Percentiles rank a stretch among this genome's conserved stretches.
These are phyloP conservation scores for Mirza zaza DNA, from an alignment of 2,113 vertebrate species.

Conservation along the genomic window DNA sequence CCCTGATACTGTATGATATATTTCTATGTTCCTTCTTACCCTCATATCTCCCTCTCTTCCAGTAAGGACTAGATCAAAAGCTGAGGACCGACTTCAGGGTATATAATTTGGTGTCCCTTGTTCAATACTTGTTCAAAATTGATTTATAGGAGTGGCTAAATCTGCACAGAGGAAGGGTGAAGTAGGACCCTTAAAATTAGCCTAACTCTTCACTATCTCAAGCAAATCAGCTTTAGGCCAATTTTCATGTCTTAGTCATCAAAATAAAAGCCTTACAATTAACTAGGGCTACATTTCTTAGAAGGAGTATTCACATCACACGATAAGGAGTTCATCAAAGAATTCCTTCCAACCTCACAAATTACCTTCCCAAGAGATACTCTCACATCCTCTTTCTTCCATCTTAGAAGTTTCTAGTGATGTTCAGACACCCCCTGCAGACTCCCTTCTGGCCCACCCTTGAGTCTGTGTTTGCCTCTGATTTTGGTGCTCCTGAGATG, in stretches of 20 bases:
- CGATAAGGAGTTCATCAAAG: not conserved
- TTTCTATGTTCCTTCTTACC: not conserved
- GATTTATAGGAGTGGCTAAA: not conserved
- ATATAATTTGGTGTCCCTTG: not conserved
- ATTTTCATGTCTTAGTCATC: not conserved
- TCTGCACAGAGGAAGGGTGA: not conserved
- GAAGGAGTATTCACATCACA: not conserved
- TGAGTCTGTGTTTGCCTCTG: not conserved
- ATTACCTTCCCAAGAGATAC: no score
- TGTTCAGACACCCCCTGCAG: not conserved
- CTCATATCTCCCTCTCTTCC: not conserved
- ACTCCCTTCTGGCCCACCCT: no score
- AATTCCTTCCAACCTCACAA: not conserved
- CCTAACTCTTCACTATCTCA: no score
- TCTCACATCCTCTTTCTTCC: not conserved
- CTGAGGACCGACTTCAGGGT: not conserved
- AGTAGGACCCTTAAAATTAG: not conserved
- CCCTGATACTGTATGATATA: fast-evolving
- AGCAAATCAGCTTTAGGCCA: not conserved
- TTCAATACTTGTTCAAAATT: not conserved
- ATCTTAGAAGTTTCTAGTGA: not conserved
- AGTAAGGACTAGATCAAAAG: not conserved
- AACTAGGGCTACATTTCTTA: not conserved
- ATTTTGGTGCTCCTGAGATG: not conserved
- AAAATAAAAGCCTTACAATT: not conserved